These are phyloP conservation scores for Drosophila tripunctata DNA, from an alignment of 2,888 invertebrate genomes.

Conservation along the genomic window DNA sequence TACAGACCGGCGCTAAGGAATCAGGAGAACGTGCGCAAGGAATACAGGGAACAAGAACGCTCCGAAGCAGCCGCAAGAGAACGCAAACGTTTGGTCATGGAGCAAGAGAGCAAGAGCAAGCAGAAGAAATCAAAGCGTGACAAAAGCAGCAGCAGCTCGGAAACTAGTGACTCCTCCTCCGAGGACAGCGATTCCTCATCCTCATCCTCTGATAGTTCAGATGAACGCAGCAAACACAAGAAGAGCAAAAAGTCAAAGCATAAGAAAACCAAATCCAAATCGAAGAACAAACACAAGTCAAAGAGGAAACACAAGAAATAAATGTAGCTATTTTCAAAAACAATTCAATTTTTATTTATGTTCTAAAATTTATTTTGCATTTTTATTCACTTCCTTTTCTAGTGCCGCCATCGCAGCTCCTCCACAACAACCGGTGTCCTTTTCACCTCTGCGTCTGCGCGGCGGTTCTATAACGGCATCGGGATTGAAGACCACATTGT, in stretches of 20 bases:
- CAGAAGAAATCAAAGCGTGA: conserved; percentile 58
- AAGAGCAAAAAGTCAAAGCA: conserved; percentile 59
- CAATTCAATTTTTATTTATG: conserved; percentile 40
- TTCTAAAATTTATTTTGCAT: conserved; percentile 13
- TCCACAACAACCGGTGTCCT: conserved; percentile 55
- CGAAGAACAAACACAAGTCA: conserved; percentile 52
- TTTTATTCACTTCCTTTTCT: conserved; percentile 44
- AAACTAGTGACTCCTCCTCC: conserved; percentile 43
- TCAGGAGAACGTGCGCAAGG: neutral
- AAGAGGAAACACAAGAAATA: conserved; percentile 65
- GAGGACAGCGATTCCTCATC: conserved; percentile 48
- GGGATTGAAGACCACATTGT: conserved; percentile 88
- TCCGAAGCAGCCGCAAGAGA: conserved; percentile 10
- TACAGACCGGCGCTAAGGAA: neutral
- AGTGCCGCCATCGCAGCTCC: conserved; percentile 65
- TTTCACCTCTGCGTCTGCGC: conserved; percentile 48
- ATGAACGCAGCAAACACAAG: conserved; percentile 65
- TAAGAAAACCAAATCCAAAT: conserved; percentile 56
- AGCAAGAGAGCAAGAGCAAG: conserved; percentile 42
- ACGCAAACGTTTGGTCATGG: conserved; percentile 15
- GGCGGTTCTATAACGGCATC: conserved; percentile 84
- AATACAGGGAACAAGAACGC: neutral
- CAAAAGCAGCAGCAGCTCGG: conserved; percentile 52
- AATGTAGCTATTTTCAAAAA: conserved; percentile 17
- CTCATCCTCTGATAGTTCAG: conserved; percentile 50